Evolutionary conservation across 2,797 vertebrate species (phyloP).

Genomic region (Gorsachius magnificus): DNA sequence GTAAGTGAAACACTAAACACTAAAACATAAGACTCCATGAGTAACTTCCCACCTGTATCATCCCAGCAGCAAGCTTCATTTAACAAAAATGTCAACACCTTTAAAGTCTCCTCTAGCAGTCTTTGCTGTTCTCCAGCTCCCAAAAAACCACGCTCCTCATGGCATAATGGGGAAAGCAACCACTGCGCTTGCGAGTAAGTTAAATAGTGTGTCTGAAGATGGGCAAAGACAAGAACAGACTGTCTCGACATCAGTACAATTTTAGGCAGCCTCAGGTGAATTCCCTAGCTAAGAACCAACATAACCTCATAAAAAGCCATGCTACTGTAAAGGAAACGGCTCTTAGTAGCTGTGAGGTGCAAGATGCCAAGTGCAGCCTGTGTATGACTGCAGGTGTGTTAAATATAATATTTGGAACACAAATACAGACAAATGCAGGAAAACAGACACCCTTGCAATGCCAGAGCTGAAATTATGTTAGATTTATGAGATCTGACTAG

Average conservation of each 20-base stretch:
- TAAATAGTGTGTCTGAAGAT: background rate
- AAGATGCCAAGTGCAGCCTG: background rate
- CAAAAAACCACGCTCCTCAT: fast-evolving
- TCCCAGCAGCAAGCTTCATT: background rate
- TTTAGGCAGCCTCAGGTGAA: background rate
- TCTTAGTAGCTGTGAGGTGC: background rate
- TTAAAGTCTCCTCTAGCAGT: background rate
- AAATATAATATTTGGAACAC: background rate
- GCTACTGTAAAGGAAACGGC: background rate
- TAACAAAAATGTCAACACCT: background rate
- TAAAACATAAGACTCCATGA: background rate
- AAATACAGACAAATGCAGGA: background rate
- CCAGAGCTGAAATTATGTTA: background rate
- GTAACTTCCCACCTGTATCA: background rate
- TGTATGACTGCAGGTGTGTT: background rate
- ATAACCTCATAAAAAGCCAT: background rate
- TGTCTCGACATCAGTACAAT: background rate
- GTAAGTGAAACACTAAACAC: background rate
- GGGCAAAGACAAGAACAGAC: background rate
- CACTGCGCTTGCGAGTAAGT: background rate
- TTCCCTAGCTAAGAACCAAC: background rate
- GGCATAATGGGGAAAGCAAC: background rate
- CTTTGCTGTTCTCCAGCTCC: background rate
- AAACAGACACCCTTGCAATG: background rate
- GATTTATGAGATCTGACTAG: background rate